Evolutionary conservation across 2,797 vertebrate species (phyloP), one percentile per base, ranked within the genome.

Genomic region (Molossus molossus): DNA sequence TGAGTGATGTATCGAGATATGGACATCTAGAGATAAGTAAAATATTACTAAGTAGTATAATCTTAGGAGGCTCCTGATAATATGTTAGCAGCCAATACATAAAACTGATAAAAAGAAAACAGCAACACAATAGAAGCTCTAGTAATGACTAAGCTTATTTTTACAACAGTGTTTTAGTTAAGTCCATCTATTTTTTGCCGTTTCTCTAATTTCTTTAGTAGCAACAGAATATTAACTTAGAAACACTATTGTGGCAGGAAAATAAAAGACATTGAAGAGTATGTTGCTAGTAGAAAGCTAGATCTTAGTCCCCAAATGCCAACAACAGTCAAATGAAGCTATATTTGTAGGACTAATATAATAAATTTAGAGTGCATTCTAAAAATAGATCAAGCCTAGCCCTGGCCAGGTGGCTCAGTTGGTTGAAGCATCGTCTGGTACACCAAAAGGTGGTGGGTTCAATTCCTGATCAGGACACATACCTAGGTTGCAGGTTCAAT

Each of bases 181-280:
- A 76, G 50, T 33, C 23, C 5, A 64, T 70, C 14, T 70, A 27
- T 86, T 79, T 91, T 67, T 9, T 45, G 48, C 23, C 13, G 72
- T 90, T 65, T 55, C n/a, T 70, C 48, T 88, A 55, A 65, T 72
- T 60, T 83, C 11, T 73, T 81, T 76, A 53, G 76, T 50, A 86
- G 25, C 37, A 76, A 94, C 25, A 37, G 21, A 76, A 53, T 50
- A 65, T 62, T 82, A 84, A 83, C 55, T 69, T 57, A 77, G 62
- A 73, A 86, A 65, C 67, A 87, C 5, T 37, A 53, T 5, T 27
- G 0, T 69, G 45, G 58, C 58, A 87, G 40, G 67, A 76, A 72
- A 94, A 80, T 55, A 89, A 48, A 94, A 40, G 33, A 60, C 0
- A 72, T 3, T 70, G 25, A 27, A 64, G 37, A 58, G 27, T 13